Evolutionary conservation across 2,888 invertebrate genomes (phyloP).

Genomic region (Plebejus anna): DNA sequence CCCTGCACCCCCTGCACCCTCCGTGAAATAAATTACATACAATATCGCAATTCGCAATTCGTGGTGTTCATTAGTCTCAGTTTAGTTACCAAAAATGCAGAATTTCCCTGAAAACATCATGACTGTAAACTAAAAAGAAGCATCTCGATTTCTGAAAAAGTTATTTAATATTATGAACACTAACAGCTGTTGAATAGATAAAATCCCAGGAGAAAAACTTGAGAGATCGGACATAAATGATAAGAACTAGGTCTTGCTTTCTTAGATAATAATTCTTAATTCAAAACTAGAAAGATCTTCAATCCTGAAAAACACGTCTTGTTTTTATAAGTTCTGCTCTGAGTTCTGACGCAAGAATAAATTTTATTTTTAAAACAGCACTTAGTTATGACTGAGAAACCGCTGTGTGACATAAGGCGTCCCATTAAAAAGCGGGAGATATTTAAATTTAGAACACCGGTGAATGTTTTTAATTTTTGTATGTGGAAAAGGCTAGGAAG

Average conservation of each 20-base stretch:
- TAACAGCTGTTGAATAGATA: too few species aligned
- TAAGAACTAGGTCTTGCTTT: not conserved
- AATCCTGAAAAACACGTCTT: not conserved
- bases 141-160: too few species aligned
- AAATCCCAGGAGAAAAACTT: too few species aligned
- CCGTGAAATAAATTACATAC: constrained; percentile 8
- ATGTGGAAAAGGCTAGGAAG: constrained; percentile 21
- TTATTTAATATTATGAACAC: too few species aligned
- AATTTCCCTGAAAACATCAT: too few species aligned
- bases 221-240: not conserved
- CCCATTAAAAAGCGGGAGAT: constrained; percentile 53
- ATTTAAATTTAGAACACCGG: constrained; percentile 74
- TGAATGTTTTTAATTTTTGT: constrained; percentile 51
- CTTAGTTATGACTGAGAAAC: constrained; percentile 39
- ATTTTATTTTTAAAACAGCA: constrained; percentile 24
- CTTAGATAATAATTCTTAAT: not conserved
- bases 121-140: too few species aligned
- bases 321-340: constrained; percentile 18
- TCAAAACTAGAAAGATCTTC: not conserved
- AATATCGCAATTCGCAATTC: constrained; percentile 5
- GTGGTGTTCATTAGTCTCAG: not conserved
- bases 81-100: not conserved
- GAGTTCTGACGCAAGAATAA: constrained; percentile 13
- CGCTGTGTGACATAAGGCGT: constrained; percentile 52
- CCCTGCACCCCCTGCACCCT: not conserved